phyloP scores from a whole-genome alignment of 1,140 invertebrate species.

The Cotesia chilonis region DNA sequence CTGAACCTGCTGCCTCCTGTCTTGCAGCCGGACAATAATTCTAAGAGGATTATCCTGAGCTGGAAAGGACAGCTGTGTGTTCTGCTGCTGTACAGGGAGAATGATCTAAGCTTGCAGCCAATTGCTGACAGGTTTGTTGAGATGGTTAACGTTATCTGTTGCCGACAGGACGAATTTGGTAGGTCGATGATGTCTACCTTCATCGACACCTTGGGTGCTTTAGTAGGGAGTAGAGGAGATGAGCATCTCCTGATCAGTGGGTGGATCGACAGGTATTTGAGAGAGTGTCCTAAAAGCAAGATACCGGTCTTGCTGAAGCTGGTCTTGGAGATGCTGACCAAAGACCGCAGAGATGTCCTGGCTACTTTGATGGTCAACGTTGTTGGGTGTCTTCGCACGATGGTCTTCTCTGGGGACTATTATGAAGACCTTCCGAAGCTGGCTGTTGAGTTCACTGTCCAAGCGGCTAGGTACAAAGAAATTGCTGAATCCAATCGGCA shows the following conservation, averaged over 20 bases:
- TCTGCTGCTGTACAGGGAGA: slow-evolving; percentile 56
- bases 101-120: slow-evolving; percentile 45
- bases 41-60: slow-evolving; percentile 46
- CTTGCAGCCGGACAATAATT: slow-evolving; percentile 43
- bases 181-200: slow-evolving; percentile 56
- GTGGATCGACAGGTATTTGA: slow-evolving; percentile 60
- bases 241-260: slow-evolving; percentile 60
- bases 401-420: slow-evolving; percentile 52
- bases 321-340: slow-evolving; percentile 52
- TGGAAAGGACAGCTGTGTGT: slow-evolving; percentile 61
- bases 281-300: slow-evolving; percentile 52
- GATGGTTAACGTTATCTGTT: slow-evolving; percentile 49
- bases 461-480: slow-evolving; percentile 52
- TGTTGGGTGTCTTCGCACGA: slow-evolving; percentile 54
- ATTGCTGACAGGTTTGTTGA: slow-evolving; percentile 47
- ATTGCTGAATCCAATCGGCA: slow-evolving; percentile 54
- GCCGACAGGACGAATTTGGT: slow-evolving; percentile 52
- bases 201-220: slow-evolving; percentile 55
- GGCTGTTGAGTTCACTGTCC: slow-evolving; percentile 57
- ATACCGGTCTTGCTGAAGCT: slow-evolving; percentile 48
- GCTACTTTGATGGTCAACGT: slow-evolving; percentile 57
- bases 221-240: slow-evolving; percentile 52
- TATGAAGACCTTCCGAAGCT: slow-evolving; percentile 55
- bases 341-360: slow-evolving; percentile 38
- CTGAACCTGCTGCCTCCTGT: slow-evolving; percentile 54